Percentiles rank a stretch among this genome's conserved stretches.
Conservation (phyloP, 2,113 vertebrate species). For the Clupea harengus region DNA sequence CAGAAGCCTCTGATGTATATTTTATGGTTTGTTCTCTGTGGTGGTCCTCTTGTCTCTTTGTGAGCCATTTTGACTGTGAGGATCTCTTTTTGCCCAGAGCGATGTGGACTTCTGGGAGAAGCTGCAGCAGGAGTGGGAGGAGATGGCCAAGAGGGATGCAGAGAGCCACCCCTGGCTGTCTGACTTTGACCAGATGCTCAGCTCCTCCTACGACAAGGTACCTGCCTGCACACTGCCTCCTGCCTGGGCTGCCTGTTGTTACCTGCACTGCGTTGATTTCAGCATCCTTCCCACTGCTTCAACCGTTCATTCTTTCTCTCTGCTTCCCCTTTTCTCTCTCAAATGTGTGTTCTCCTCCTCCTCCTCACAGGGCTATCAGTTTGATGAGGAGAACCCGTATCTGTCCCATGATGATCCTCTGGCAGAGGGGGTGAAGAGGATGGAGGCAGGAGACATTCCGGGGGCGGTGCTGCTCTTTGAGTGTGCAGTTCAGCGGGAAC, state of each 20-base stretch:
- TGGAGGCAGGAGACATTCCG: constrained; percentile 90
- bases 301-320: neutral
- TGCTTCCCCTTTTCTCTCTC: neutral
- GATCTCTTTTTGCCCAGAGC: constrained; percentile 69
- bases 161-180: constrained; percentile 96
- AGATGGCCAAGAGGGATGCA: constrained; percentile 96
- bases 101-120: constrained; percentile 99
- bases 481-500: constrained; percentile 88
- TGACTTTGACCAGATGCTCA: constrained; percentile 88
- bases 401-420: constrained; percentile 86
- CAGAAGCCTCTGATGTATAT: neutral
- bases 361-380: constrained; percentile 85
- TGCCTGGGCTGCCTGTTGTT: neutral
- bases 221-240: neutral
- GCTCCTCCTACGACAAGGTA: constrained; percentile 92
- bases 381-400: constrained; percentile 96
- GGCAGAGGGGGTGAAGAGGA: constrained; percentile 84
- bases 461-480: constrained; percentile 93
- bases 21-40: neutral
- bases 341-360: neutral
- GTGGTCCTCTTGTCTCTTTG: constrained; percentile 34
- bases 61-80: constrained; percentile 10
- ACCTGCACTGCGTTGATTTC: neutral
- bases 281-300: neutral
- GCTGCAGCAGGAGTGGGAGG: constrained; percentile 97